Evolutionary conservation across 1,140 invertebrate genomes (phyloP).

Genomic region (Papilio aristodemus): DNA sequence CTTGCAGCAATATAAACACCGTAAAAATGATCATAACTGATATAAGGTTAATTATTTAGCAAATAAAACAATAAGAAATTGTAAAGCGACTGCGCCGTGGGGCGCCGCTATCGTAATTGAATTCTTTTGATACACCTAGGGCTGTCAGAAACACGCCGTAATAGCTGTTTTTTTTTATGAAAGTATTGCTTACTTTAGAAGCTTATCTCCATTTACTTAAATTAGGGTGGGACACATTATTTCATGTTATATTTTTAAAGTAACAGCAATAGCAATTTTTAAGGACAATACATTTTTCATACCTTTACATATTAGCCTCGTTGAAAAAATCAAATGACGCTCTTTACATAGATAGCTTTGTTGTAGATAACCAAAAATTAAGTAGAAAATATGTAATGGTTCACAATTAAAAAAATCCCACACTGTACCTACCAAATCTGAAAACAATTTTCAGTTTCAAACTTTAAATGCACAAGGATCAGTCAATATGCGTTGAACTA

Average conservation of each 20-base stretch:
- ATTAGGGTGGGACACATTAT: background rate
- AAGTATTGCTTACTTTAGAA: background rate
- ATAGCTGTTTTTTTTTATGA: background rate
- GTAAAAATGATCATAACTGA: conserved; percentile 30
- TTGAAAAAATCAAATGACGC: no score
- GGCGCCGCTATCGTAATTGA: conserved; percentile 9
- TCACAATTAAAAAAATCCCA: no score
- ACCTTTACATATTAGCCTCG: no score
- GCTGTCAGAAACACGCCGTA: background rate
- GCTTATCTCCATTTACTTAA: background rate
- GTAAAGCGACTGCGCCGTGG: background rate
- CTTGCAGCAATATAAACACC: conserved; percentile 14
- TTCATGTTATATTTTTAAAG: background rate
- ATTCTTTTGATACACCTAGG: conserved; percentile 20
- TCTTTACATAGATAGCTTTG: no score
- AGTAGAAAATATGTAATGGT: no score
- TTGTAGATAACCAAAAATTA: no score
- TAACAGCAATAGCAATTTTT: no score
- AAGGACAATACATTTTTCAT: no score
- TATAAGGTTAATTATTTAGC: conserved; percentile 15
- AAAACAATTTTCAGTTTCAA: no score
- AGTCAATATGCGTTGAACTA: no score
- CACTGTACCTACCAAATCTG: no score
- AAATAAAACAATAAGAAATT: conserved; percentile 26
- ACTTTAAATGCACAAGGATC: no score